Percentiles rank a stretch among this genome's conserved stretches.
Conservation (phyloP, 2,113 vertebrate species). For the Perccottus glenii region DNA sequence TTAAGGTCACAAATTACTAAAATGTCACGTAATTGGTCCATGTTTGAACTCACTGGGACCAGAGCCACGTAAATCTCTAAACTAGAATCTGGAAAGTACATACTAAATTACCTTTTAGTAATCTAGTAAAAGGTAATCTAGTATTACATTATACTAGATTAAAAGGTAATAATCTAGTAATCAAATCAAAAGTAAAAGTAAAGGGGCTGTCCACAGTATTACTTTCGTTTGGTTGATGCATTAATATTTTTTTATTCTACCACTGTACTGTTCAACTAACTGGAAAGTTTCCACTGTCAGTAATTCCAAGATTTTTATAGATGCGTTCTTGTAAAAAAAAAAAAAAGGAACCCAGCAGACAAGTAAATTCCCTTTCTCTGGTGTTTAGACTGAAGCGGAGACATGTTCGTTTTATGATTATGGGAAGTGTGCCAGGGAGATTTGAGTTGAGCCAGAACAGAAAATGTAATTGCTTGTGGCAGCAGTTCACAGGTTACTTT, state of each 20-base stretch:
- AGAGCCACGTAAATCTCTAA: not conserved
- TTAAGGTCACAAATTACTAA: too few relatives aligned
- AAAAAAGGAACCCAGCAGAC: slow-evolving; percentile 44
- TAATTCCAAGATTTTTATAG: slow-evolving; percentile 23
- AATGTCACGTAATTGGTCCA: too few relatives aligned
- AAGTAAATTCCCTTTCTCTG: slow-evolving; percentile 25
- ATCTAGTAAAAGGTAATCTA: too few relatives aligned
- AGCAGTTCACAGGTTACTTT: not conserved
- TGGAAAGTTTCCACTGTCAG: slow-evolving; percentile 18
- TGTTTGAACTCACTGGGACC: not conserved
- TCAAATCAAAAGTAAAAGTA: too few relatives aligned
- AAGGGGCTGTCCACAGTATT: too few relatives aligned
- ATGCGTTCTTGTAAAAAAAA: slow-evolving; percentile 35
- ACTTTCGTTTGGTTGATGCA: too few relatives aligned
- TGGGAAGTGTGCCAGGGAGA: not conserved
- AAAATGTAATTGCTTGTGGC: not conserved
- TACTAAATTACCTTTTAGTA: too few relatives aligned
- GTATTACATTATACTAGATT: too few relatives aligned
- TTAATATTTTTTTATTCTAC: too few relatives aligned
- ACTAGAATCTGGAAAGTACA: too few relatives aligned
- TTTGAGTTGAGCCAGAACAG: not conserved
- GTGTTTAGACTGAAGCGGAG: not conserved
- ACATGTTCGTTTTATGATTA: not conserved
- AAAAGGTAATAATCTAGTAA: too few relatives aligned
- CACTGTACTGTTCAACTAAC: too few relatives aligned